Percentiles rank a stretch among this genome's conserved stretches.
Conservation (phyloP, 2,888 invertebrate species). For the Antheraea yamamai region DNA sequence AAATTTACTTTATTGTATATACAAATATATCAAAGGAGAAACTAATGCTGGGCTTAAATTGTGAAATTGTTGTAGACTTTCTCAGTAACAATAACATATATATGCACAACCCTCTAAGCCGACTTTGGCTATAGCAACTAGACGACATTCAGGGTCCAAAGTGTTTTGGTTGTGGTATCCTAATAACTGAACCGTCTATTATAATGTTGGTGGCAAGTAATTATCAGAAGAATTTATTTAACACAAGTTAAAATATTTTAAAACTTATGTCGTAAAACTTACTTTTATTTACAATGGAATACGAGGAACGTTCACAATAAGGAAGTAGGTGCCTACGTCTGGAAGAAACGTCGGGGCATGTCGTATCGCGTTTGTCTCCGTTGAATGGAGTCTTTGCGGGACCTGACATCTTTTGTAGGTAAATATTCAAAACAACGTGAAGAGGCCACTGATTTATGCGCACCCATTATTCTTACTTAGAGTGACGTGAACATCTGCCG, state of each 20-base stretch:
- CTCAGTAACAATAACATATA: not conserved
- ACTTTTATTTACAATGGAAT: not conserved
- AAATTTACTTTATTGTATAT: not conserved
- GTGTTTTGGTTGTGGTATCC: not conserved
- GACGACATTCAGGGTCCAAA: not conserved
- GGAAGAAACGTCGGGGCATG: constrained; percentile 17
- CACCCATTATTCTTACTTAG: constrained; percentile 72
- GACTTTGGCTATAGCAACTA: not conserved
- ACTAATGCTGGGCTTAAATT: not conserved
- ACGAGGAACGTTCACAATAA: not conserved
- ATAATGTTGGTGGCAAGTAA: not conserved
- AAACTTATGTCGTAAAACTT: not conserved
- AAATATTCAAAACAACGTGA: constrained; percentile 69
- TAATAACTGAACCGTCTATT: not conserved
- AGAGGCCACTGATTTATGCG: constrained; percentile 72
- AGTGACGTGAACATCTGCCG: constrained; percentile 71
- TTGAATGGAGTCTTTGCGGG: constrained; percentile 51
- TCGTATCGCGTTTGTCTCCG: constrained; percentile 41
- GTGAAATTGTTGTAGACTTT: not conserved
- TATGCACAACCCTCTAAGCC: not conserved
- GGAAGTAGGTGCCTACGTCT: not conserved
- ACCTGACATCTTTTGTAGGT: constrained; percentile 56
- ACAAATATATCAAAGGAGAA: not conserved
- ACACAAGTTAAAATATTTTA: not conserved
- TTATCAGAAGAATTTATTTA: not conserved